Percentiles rank a stretch among this genome's conserved stretches.
These are phyloP conservation scores for Drosophila gunungcola DNA, from an alignment of 1,140 invertebrate genomes.

Conservation along the genomic window DNA sequence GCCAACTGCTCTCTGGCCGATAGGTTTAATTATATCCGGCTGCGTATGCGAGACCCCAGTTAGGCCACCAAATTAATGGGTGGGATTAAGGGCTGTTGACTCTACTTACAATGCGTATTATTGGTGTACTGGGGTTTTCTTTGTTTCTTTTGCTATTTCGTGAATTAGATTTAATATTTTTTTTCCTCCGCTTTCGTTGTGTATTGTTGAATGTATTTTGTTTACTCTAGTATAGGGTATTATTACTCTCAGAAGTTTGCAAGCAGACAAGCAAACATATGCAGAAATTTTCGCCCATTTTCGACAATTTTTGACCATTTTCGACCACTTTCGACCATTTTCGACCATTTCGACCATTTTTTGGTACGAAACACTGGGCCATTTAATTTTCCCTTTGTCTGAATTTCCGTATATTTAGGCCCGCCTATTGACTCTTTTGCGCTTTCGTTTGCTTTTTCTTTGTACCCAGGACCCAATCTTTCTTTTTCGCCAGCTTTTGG, in stretches of 20 bases:
- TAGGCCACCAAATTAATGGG: background rate
- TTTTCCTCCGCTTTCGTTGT: too few species aligned
- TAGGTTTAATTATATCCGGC: slow-evolving; percentile 29
- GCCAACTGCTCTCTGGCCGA: slow-evolving; percentile 5
- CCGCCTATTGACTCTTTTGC: slow-evolving; percentile 6
- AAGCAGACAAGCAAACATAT: too few species aligned
- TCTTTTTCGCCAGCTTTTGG: slow-evolving; percentile 10
- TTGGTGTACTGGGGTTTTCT: too few species aligned
- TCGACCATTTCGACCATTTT: too few species aligned
- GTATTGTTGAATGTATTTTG: too few species aligned
- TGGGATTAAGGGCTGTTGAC: background rate
- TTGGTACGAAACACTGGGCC: background rate
- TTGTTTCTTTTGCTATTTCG: too few species aligned
- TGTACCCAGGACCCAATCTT: slow-evolving; percentile 12
- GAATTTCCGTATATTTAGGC: background rate
- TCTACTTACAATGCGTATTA: background rate
- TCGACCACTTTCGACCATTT: too few species aligned
- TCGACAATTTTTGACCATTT: too few species aligned
- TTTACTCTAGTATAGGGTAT: too few species aligned
- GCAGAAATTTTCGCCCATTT: too few species aligned
- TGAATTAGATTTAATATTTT: too few species aligned
- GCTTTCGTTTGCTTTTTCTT: slow-evolving; percentile 10
- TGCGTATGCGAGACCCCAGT: background rate
- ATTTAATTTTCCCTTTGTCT: background rate
- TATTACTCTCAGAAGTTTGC: too few species aligned